Conservation (phyloP, 1,140 invertebrate species). For the Ganaspis sp. region DNA sequence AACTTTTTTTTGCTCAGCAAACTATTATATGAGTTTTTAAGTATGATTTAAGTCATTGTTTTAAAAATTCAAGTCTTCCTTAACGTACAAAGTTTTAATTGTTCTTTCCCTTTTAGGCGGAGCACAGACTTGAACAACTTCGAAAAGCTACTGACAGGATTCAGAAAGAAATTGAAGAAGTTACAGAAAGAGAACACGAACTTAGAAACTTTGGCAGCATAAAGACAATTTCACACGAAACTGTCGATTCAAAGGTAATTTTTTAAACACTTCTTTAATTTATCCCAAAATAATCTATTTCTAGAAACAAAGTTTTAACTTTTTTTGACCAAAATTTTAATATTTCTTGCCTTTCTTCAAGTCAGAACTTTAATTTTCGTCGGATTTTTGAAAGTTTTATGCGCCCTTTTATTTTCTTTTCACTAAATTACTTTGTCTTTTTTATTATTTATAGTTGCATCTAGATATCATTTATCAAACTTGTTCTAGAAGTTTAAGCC, state of each 20-base stretch:
- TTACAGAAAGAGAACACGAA: conserved; percentile 81
- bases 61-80: neutral
- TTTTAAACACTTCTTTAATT: neutral
- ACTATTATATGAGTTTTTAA: no score
- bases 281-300: no score
- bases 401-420: no score
- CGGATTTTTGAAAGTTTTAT: no score
- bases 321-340: no score
- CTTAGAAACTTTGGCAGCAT: conserved; percentile 78
- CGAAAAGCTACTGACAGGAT: conserved; percentile 76
- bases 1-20: neutral
- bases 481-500: neutral
- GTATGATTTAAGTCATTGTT: no score
- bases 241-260: conserved; percentile 66
- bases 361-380: no score
- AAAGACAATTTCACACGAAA: conserved; percentile 67
- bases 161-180: conserved; percentile 83
- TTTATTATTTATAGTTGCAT: neutral
- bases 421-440: neutral
- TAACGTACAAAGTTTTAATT: neutral
- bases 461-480: neutral
- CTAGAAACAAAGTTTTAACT: no score
- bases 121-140: conserved; percentile 65
- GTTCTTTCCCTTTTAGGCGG: conserved; percentile 52
- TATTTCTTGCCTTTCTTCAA: no score